Conservation (phyloP, 2,113 vertebrate genomes). For the Leptocoma aspasia region DNA sequence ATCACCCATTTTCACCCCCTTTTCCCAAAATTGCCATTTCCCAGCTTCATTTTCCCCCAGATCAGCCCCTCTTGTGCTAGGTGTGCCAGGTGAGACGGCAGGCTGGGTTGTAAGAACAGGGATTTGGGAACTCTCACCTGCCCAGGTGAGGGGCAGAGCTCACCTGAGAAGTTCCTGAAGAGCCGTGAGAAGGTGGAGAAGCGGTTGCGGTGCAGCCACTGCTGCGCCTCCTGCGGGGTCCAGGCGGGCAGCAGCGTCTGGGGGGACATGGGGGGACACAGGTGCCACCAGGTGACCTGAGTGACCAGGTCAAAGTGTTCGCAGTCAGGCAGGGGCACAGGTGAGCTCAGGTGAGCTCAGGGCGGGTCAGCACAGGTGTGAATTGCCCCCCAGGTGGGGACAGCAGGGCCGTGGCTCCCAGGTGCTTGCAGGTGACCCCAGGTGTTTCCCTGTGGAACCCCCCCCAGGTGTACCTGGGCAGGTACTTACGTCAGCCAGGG, state of each 20-base stretch:
- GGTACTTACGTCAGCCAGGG: background rate
- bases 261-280: background rate
- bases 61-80: background rate
- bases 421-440: background rate
- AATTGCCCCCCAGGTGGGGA: too few species aligned
- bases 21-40: background rate
- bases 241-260: conserved; percentile 93
- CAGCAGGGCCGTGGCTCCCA: background rate
- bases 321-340: background rate
- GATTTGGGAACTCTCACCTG: background rate
- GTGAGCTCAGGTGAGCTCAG: background rate
- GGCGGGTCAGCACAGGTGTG: background rate
- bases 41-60: too few species aligned
- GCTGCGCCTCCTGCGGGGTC: conserved; percentile 93
- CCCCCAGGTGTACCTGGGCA: background rate
- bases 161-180: conserved; percentile 98
- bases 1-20: background rate
- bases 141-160: background rate
- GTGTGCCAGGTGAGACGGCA: background rate
- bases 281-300: background rate
- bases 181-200: conserved; percentile 93
- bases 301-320: too few species aligned
- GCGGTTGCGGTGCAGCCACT: conserved; percentile 94
- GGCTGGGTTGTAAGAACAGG: background rate
- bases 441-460: background rate